Evolutionary conservation across 1,140 invertebrate species (phyloP).

Genomic region (Rhynchophorus ferrugineus): DNA sequence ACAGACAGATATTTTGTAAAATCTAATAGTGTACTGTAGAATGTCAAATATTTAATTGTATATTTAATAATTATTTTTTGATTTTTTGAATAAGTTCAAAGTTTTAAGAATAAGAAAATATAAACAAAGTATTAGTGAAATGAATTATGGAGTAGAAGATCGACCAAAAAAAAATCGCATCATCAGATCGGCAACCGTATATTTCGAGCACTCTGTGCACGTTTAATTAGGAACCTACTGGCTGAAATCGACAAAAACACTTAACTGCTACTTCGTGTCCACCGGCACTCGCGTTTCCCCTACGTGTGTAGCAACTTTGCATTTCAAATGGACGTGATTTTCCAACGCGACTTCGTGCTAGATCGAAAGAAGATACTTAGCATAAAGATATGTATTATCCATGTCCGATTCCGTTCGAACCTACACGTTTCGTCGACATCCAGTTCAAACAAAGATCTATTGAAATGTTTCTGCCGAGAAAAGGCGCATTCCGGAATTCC

Average conservation of each 20-base stretch:
- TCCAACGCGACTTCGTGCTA: slow-evolving; percentile 35
- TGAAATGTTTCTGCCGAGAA: slow-evolving; percentile 17
- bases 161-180: too few species aligned
- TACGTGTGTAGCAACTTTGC: slow-evolving; percentile 32
- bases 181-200: too few species aligned
- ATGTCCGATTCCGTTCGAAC: slow-evolving; percentile 28
- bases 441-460: slow-evolving; percentile 33
- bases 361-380: slow-evolving; percentile 35
- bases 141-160: too few species aligned
- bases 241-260: not conserved
- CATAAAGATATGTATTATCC: slow-evolving; percentile 37
- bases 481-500: not conserved
- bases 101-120: too few species aligned
- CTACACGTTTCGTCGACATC: slow-evolving; percentile 22
- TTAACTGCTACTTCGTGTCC: slow-evolving; percentile 14
- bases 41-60: too few species aligned
- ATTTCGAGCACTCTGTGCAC: too few species aligned
- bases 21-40: too few species aligned
- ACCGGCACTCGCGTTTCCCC: slow-evolving; percentile 5
- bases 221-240: not conserved
- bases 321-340: slow-evolving; percentile 37
- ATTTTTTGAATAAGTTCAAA: too few species aligned
- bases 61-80: too few species aligned
- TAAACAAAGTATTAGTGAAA: too few species aligned
- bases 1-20: too few species aligned